phyloP scores from a whole-genome alignment of 35 echinoderm and acorn worm species.

The Eucidaris tribuloides region DNA sequence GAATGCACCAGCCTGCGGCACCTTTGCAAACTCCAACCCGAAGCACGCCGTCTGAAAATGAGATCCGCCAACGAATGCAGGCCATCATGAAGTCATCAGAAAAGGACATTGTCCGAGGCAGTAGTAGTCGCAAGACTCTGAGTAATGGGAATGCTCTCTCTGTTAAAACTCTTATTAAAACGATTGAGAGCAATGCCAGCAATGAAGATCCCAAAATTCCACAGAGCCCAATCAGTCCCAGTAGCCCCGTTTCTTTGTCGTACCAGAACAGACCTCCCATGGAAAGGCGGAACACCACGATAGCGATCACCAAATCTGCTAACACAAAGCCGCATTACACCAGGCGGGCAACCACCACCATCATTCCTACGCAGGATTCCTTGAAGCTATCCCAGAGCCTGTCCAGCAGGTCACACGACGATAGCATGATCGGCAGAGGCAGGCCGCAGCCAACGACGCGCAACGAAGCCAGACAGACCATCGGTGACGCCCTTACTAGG shows the following conservation, averaged over 20 bases:
- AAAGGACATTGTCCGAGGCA: conserved; percentile 42
- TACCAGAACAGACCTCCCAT: conserved; percentile 47
- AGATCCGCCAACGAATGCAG: conserved; percentile 70
- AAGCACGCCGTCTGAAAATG: conserved; percentile 40
- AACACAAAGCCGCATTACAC: conserved; percentile 51
- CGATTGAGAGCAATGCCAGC: conserved; percentile 67
- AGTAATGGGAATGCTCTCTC: conserved; percentile 45
- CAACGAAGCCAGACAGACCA: conserved; percentile 77
- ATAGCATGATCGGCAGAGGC: conserved; percentile 31
- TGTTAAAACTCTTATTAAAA: conserved; percentile 82
- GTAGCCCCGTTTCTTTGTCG: conserved; percentile 16
- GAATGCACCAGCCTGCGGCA: conserved; percentile 31
- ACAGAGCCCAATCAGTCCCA: conserved; percentile 23
- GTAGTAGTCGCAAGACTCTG: conserved; percentile 9
- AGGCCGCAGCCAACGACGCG: conserved; percentile 49
- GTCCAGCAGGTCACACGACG: neutral
- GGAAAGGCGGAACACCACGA: conserved; percentile 51
- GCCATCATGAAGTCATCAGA: conserved; percentile 65
- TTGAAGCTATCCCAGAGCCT: conserved; percentile 2
- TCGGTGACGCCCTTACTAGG: conserved; percentile 65
- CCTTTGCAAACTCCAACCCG: conserved; percentile 1
- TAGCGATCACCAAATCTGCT: conserved; percentile 37
- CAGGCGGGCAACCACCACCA: conserved; percentile 23
- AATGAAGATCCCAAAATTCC: conserved; percentile 67
- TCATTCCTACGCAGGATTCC: conserved; percentile 16